Evolutionary conservation across 2,888 invertebrate genomes (phyloP).

Genomic region (Agonopterix alstromeriana): DNA sequence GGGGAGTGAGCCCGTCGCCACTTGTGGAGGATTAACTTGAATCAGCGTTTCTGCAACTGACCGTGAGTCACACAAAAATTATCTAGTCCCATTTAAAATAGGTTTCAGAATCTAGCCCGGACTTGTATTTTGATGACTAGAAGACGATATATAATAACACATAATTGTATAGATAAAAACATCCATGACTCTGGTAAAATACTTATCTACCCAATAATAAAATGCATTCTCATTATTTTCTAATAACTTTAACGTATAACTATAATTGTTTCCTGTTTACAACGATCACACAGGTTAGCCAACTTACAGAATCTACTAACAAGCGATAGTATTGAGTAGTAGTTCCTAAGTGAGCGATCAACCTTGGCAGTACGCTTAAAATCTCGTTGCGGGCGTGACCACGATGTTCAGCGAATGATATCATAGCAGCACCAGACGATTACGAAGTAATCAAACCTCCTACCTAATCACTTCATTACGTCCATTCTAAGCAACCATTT

Average conservation of each 20-base stretch:
- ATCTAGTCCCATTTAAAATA: too few species aligned
- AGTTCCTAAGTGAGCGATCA: conserved; percentile 31
- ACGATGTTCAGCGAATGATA: conserved; percentile 61
- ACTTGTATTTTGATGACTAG: too few species aligned
- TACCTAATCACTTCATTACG: conserved; percentile 24
- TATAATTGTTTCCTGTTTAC: background rate
- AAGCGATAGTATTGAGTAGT: conserved; percentile 12
- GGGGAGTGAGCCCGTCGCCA: too few species aligned
- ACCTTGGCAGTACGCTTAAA: conserved; percentile 41
- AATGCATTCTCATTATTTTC: background rate
- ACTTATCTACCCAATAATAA: background rate
- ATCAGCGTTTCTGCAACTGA: too few species aligned
- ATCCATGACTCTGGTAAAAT: too few species aligned
- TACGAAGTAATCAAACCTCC: conserved; percentile 59
- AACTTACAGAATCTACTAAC: background rate
- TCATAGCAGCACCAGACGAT: conserved; percentile 57
- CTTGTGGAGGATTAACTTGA: too few species aligned
- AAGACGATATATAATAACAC: too few species aligned
- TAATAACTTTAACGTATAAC: background rate
- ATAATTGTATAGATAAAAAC: too few species aligned
- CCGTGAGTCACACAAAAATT: too few species aligned
- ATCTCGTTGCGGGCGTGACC: conserved; percentile 49
- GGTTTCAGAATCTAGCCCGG: too few species aligned
- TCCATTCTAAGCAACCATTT: conserved; percentile 9
- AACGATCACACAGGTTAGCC: background rate